Conservation (phyloP, 2,888 invertebrate genomes). For the Cremastinae sp. region DNA sequence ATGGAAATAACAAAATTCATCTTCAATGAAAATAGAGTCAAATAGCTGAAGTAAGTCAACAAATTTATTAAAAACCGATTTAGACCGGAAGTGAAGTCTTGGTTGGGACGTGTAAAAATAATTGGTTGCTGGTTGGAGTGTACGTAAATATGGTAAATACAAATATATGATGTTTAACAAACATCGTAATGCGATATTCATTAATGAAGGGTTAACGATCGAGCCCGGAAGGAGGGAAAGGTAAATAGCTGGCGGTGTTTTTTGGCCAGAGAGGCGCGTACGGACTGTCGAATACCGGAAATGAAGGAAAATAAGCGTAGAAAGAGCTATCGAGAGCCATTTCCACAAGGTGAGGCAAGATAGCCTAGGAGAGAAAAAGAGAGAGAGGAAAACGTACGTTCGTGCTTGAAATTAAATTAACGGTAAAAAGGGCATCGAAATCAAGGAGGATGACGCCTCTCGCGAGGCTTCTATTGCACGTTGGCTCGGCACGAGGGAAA, state of each 20-base stretch:
- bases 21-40: no score
- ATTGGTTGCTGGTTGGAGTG: no score
- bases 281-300: slow-evolving; percentile 39
- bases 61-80: no score
- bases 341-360: slow-evolving; percentile 60
- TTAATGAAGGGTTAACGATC: slow-evolving; percentile 34
- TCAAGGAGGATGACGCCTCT: slow-evolving; percentile 29
- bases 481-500: slow-evolving; percentile 16
- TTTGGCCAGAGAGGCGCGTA: slow-evolving; percentile 37
- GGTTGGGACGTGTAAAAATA: neutral
- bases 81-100: slow-evolving; percentile 36
- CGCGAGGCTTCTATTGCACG: neutral
- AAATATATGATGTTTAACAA: slow-evolving; percentile 4
- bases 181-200: slow-evolving; percentile 2
- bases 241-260: slow-evolving; percentile 30
- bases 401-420: slow-evolving; percentile 62
- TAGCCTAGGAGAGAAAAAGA: slow-evolving; percentile 52
- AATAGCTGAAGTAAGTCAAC: slow-evolving; percentile 20
- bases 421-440: slow-evolving; percentile 58
- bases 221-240: slow-evolving; percentile 42
- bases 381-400: slow-evolving; percentile 12
- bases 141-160: neutral
- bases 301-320: slow-evolving; percentile 16
- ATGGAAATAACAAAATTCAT: neutral
- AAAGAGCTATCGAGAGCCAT: slow-evolving; percentile 13